These are phyloP conservation scores for Tragopan temminckii DNA, from an alignment of 2,797 vertebrate species.

Conservation along the genomic window DNA sequence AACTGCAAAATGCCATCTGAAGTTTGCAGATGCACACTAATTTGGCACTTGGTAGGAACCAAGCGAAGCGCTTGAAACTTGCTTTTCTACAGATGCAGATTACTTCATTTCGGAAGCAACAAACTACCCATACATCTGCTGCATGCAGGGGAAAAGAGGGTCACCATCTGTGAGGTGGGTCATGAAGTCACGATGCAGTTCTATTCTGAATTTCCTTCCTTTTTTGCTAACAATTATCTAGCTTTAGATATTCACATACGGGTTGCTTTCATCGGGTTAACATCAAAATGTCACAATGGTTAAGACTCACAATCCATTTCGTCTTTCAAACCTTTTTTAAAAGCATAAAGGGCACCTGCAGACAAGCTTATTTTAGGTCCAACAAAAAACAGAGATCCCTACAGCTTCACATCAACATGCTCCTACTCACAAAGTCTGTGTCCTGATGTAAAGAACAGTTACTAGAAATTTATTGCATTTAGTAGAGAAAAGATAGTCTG, in stretches of 20 bases:
- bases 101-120: constrained; percentile 5
- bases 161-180: constrained; percentile 63
- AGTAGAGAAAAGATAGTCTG: not conserved
- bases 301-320: constrained; percentile 2
- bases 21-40: not conserved
- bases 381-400: not conserved
- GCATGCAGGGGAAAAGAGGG: constrained; percentile 1
- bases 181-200: not conserved
- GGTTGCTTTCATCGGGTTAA: constrained; percentile 12
- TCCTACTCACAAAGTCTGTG: not conserved
- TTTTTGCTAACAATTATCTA: constrained; percentile 18
- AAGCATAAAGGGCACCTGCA: not conserved
- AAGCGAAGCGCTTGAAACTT: not conserved
- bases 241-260: constrained; percentile 33
- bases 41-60: not conserved
- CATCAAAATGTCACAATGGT: constrained; percentile 27
- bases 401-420: not conserved
- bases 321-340: not conserved
- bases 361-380: constrained; percentile 45
- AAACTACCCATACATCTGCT: constrained; percentile 13
- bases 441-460: constrained; percentile 2
- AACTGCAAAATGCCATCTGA: not conserved
- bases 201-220: constrained; percentile 52
- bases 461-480: constrained; percentile 8
- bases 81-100: constrained; percentile 13